Base-by-base conservation (phyloP, 2,113 vertebrate genomes). In the Chauna torquata region DNA sequence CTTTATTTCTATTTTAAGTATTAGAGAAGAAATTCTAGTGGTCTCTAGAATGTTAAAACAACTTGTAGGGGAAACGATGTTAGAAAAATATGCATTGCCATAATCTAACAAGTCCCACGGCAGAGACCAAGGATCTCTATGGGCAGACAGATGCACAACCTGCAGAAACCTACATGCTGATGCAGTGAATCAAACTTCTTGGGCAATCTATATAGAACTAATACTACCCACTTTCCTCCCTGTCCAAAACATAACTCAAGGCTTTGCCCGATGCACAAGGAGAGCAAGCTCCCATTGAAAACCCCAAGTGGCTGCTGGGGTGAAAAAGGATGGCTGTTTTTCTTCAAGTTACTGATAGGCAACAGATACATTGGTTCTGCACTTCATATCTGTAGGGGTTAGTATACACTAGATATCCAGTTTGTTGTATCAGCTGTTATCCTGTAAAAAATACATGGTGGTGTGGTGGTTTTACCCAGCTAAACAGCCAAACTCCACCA, bases 341-440 rank as follows among this genome's bases (percentile, higher is more conserved):
- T 55, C 20, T 42, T 54, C 28, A 25, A 17, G 24, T 71, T 52
- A 64, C 20, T 70, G 9, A 40, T 7, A 12, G 40, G 9, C 11
- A 65, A 58, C 25, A 54, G 14, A 70, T 13, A 32, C 4, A 16
- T 2, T 49, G 8, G 15, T 22, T 75, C 25, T 58, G 9, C 19
- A 27, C 3, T 55, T 24, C 6, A 4, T 40, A 49, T 58, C 32
- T 57, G 5, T 50, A 69, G 42, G 45, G 32, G 44, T 54, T 65
- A 17, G 17, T 70, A 7, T 11, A 40, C 3, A 19, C 36, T 65
- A 58, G 7, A 17, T 65, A 36, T 54, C 7, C 7, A 58, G 17
- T n/a, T 25, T n/a, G 45, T 66, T 3, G 7, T 42, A 36, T 2
- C 1, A 1, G 59, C 72, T 65, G 4, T 38, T 45, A n/a, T n/a